Evolutionary conservation across 2,113 vertebrate genomes (phyloP).

Genomic region (Pygathrix nemaeus): DNA sequence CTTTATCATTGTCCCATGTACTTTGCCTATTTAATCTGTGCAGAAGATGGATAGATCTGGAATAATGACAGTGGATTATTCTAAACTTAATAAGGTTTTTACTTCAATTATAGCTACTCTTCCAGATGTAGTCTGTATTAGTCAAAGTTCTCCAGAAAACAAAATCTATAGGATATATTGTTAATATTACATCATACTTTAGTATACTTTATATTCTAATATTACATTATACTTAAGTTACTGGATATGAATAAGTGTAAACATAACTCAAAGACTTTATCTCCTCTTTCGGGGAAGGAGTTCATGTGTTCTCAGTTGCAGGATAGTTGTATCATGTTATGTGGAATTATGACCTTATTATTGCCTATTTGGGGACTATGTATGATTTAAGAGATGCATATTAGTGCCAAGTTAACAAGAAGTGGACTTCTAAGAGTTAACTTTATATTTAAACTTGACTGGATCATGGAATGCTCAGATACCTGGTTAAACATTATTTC

Average conservation of each 20-base stretch:
- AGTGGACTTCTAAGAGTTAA: not conserved
- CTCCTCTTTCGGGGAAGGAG: not conserved
- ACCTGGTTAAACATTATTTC: not conserved
- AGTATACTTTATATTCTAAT: not conserved
- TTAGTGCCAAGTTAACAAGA: not conserved
- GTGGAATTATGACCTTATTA: not conserved
- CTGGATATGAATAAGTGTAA: not conserved
- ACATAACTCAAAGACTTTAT: not conserved
- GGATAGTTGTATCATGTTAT: not conserved
- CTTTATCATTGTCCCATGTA: not conserved
- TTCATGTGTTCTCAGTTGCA: not conserved
- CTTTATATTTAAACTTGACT: not conserved
- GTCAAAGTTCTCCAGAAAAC: not conserved
- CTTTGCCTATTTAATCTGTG: not conserved
- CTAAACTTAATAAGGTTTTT: conserved; percentile 22
- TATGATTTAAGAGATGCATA: not conserved
- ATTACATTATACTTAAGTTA: not conserved
- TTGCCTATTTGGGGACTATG: not conserved
- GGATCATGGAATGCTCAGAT: not conserved
- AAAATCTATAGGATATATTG: not conserved
- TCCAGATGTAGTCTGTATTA: not conserved
- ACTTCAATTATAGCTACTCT: conserved; percentile 22
- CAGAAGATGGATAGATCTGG: not conserved
- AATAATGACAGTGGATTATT: conserved; percentile 5
- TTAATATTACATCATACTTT: not conserved